These are phyloP conservation scores for Macropus fuliginosus DNA, from an alignment of 2,797 vertebrate genomes.

Conservation along the genomic window DNA sequence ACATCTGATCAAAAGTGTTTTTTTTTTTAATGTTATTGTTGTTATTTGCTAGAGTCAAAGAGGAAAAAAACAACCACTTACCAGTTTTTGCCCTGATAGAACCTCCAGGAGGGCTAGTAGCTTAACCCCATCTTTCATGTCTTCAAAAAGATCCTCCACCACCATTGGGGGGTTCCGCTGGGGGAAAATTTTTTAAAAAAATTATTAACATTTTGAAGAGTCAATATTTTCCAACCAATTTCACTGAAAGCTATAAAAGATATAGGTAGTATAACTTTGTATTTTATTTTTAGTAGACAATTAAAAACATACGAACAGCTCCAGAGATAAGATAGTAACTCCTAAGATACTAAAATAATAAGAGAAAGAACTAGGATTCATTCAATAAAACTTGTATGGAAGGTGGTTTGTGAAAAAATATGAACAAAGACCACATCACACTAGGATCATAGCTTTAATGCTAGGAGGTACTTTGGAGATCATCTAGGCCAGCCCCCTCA, in stretches of 20 bases:
- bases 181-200: neutral
- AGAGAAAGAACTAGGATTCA: neutral
- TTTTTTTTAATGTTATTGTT: neutral
- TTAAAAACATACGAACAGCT: neutral
- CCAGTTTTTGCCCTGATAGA: constrained; percentile 97
- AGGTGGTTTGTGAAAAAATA: neutral
- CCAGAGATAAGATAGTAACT: neutral
- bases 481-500: neutral
- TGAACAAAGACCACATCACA: neutral
- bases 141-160: constrained; percentile 96
- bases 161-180: constrained; percentile 93
- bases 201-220: neutral
- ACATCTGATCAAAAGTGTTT: neutral
- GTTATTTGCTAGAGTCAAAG: neutral
- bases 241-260: neutral
- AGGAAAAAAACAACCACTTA: constrained; percentile 81
- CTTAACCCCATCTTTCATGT: constrained; percentile 97
- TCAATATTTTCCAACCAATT: neutral
- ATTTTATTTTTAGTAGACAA: constrained; percentile 6
- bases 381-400: neutral
- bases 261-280: neutral
- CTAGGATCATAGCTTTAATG: neutral
- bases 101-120: constrained; percentile 95
- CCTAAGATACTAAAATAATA: neutral
- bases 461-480: neutral